These are phyloP conservation scores for Stomorhina lunata DNA, from an alignment of 2,888 invertebrate genomes.

Conservation along the genomic window DNA sequence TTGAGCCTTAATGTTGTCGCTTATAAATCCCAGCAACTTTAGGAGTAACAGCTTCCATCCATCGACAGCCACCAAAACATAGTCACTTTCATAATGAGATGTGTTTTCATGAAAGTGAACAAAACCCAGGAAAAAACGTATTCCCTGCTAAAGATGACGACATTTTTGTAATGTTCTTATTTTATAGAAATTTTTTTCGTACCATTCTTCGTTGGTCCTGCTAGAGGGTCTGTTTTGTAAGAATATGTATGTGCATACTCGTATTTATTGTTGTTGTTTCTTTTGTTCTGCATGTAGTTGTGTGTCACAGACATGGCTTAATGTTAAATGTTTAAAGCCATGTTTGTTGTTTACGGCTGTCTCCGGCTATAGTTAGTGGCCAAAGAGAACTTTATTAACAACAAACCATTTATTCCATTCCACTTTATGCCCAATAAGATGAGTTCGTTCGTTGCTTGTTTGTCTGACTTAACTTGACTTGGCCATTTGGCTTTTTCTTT, in stretches of 20 bases:
- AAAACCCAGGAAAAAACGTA: background rate
- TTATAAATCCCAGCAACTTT: slow-evolving; percentile 51
- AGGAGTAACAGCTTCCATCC: slow-evolving; percentile 12
- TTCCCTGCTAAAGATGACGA: slow-evolving; percentile 37
- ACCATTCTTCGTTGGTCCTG: slow-evolving; percentile 22
- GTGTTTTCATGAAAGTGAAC: slow-evolving; percentile 8
- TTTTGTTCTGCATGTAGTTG: slow-evolving; percentile 45
- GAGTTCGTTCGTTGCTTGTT: slow-evolving; percentile 35
- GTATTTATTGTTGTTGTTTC: background rate
- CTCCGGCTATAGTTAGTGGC: slow-evolving; percentile 63
- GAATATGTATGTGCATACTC: no score
- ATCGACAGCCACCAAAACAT: slow-evolving; percentile 51
- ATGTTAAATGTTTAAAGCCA: slow-evolving; percentile 67
- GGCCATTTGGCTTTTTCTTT: slow-evolving; percentile 1
- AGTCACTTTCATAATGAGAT: slow-evolving; percentile 36
- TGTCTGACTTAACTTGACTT: background rate
- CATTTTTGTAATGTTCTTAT: slow-evolving; percentile 46
- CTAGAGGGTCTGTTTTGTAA: slow-evolving; percentile 41
- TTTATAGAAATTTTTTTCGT: slow-evolving; percentile 12
- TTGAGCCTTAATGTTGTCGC: slow-evolving; percentile 46
- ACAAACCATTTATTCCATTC: slow-evolving; percentile 41
- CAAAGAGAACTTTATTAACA: slow-evolving; percentile 68
- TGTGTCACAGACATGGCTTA: slow-evolving; percentile 63
- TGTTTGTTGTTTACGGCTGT: slow-evolving; percentile 69
- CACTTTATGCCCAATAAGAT: slow-evolving; percentile 48